These are phyloP conservation scores for Apomyelois bistriatella DNA, from an alignment of 2,888 invertebrate species.

Conservation along the genomic window DNA sequence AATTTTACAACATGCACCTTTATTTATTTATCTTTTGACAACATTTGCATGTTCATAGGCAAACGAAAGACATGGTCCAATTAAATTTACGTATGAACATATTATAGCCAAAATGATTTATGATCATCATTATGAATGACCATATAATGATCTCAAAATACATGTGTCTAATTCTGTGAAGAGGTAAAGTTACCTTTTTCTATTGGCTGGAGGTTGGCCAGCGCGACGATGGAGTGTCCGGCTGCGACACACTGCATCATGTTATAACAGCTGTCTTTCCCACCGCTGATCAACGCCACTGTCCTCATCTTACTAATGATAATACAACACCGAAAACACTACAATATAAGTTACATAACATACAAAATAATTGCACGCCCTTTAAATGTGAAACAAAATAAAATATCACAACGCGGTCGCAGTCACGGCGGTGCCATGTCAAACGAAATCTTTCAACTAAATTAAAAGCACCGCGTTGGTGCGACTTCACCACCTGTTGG, in stretches of 20 bases:
- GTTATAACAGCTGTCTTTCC: conserved; percentile 99
- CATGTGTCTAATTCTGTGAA: conserved; percentile 33
- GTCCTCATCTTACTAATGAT: conserved; percentile 85
- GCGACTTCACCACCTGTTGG: conserved; percentile 39
- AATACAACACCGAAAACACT: conserved; percentile 47
- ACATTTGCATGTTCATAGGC: too few species aligned
- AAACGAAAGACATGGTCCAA: too few species aligned
- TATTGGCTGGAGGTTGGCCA: conserved; percentile 96
- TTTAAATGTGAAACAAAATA: conserved; percentile 47
- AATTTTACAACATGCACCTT: too few species aligned
- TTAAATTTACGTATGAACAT: too few species aligned
- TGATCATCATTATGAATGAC: neutral
- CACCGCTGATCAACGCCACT: conserved; percentile 96
- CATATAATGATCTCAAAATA: conserved; percentile 16
- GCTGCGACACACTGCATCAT: conserved; percentile 98
- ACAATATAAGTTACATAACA: conserved; percentile 70
- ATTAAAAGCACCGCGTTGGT: conserved; percentile 26
- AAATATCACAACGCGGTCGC: conserved; percentile 49
- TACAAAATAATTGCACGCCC: conserved; percentile 56
- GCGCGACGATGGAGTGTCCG: conserved; percentile 96
- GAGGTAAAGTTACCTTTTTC: conserved; percentile 82
- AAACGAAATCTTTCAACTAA: conserved; percentile 28
- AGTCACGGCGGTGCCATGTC: conserved; percentile 51
- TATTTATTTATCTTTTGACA: too few species aligned
- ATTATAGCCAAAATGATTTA: neutral